Conservation (phyloP, 2,113 vertebrate species). For the Indicator maculatus region DNA sequence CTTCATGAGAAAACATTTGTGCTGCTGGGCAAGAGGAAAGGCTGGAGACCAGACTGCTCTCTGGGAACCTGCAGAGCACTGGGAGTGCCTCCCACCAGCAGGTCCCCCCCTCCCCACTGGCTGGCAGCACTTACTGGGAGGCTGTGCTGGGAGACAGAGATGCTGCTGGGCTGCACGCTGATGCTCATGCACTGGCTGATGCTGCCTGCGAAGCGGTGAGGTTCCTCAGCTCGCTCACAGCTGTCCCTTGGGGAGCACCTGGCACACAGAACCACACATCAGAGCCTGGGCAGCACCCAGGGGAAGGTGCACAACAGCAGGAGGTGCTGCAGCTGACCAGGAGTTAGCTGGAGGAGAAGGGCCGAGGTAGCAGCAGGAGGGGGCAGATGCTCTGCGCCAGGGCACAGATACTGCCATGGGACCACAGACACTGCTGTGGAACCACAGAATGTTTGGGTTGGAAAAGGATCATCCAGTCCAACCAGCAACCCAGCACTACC, state of each 20-base stretch:
- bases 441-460: no score
- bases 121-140: constrained; percentile 73
- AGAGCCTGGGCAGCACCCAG: background rate
- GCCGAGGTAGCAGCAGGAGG: background rate
- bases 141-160: constrained; percentile 92
- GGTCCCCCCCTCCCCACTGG: accelerated
- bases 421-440: no score
- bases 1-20: constrained; percentile 5
- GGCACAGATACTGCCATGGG: no score
- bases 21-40: background rate
- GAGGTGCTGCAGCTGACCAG: background rate
- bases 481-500: no score
- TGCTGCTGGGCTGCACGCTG: constrained; percentile 90
- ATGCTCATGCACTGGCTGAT: constrained; percentile 89
- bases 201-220: constrained; percentile 86
- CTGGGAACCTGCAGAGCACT: background rate
- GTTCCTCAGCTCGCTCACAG: constrained; percentile 88
- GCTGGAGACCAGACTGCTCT: accelerated
- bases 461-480: no score
- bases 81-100: background rate
- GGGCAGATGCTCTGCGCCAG: accelerated
- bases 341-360: accelerated
- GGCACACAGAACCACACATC: background rate
- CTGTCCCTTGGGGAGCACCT: constrained; percentile 92
- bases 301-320: background rate